A percentile compares a stretch with the other conserved stretches of the same genome.
Conservation (phyloP, 2,113 vertebrate species). For the Eulacestoma nigropectus region DNA sequence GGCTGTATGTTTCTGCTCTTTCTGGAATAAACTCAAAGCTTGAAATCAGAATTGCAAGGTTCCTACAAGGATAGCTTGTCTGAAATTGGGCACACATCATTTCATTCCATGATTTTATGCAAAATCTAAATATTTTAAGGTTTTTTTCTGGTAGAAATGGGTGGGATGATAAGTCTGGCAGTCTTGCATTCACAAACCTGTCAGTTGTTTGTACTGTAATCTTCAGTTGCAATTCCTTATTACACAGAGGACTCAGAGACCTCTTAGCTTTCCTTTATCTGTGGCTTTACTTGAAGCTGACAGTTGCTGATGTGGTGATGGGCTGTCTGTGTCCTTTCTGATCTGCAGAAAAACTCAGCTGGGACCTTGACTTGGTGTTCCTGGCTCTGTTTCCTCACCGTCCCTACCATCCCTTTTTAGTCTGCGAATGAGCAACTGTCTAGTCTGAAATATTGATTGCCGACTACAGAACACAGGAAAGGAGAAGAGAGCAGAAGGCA, state of each 20-base stretch:
- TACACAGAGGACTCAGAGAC: background rate
- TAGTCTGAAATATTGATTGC: background rate
- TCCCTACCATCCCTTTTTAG: background rate
- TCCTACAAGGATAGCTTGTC: background rate
- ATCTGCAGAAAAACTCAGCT: background rate
- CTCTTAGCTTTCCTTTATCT: background rate
- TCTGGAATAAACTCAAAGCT: background rate
- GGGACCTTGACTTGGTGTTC: background rate
- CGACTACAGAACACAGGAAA: background rate
- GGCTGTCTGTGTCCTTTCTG: background rate
- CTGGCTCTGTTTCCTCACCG: background rate
- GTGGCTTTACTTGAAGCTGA: background rate
- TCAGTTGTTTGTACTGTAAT: background rate
- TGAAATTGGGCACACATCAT: fast-evolving
- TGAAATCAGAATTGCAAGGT: background rate
- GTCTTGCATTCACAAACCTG: background rate
- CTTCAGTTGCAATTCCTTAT: background rate
- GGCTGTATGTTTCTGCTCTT: background rate
- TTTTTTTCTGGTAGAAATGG: background rate
- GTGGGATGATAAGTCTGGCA: background rate
- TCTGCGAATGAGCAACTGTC: background rate
- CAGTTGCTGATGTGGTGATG: background rate
- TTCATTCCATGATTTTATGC: background rate
- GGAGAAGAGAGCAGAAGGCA: background rate
- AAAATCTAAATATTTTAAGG: background rate